Conservation (phyloP, 2,888 invertebrate genomes). For the Agrotis puta region DNA sequence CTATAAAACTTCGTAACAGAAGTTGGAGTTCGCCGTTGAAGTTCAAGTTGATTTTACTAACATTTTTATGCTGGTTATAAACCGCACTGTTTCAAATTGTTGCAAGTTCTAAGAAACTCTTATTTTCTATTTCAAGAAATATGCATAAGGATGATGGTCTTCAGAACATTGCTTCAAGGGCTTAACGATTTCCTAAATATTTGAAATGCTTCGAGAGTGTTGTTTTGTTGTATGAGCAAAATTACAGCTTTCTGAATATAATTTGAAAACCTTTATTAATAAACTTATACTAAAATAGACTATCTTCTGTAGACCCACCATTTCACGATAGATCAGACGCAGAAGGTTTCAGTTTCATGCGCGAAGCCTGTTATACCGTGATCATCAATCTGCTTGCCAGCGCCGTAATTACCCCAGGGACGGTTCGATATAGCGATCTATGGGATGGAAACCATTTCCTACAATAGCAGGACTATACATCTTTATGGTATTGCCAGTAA, state of each 20-base stretch:
- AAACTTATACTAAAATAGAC: too few species aligned
- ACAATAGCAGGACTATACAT: conserved; percentile 13
- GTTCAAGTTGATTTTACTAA: conserved; percentile 19
- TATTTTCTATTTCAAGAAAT: conserved; percentile 4
- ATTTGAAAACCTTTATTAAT: too few species aligned
- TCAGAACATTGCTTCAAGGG: too few species aligned
- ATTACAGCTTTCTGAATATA: too few species aligned
- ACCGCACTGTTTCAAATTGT: conserved; percentile 12
- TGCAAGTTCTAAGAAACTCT: not conserved
- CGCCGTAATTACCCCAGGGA: conserved; percentile 48
- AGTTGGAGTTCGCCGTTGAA: conserved; percentile 33
- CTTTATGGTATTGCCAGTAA: not conserved
- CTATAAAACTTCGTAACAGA: conserved; percentile 40
- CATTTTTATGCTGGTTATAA: conserved; percentile 5
- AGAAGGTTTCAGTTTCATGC: conserved; percentile 15
- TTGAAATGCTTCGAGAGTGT: too few species aligned
- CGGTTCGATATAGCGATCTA: conserved; percentile 21
- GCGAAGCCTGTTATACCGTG: conserved; percentile 13
- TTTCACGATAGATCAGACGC: conserved; percentile 4
- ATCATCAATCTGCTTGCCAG: conserved; percentile 45
- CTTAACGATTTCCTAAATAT: too few species aligned
- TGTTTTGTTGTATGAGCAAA: too few species aligned
- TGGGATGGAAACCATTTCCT: conserved; percentile 1
- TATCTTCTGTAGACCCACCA: too few species aligned
- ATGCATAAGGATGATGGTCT: not conserved